Evolutionary conservation across 2,797 vertebrate genomes (phyloP).

Genomic region (Podarcis lilfordi): DNA sequence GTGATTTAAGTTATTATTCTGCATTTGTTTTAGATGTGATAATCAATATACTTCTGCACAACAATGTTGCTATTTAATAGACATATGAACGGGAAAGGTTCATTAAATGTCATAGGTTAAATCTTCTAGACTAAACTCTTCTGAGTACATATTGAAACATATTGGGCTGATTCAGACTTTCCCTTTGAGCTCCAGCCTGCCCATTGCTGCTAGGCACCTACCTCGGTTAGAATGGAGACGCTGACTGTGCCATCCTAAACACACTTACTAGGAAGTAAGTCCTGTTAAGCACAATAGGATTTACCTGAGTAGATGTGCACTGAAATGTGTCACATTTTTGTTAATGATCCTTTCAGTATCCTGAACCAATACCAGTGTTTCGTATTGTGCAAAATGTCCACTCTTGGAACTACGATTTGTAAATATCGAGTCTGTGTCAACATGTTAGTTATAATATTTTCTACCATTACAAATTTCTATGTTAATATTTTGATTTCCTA

Average conservation of each 20-base stretch:
- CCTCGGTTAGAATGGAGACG: not conserved
- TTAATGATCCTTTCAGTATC: not conserved
- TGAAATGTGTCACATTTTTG: no score
- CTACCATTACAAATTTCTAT: not conserved
- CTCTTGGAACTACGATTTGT: not conserved
- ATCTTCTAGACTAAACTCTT: not conserved
- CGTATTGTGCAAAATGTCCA: not conserved
- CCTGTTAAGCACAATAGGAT: no score
- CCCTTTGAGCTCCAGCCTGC: not conserved
- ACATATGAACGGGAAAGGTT: not conserved
- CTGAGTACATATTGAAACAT: not conserved
- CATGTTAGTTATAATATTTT: not conserved
- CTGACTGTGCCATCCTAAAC: not conserved
- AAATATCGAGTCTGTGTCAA: not conserved
- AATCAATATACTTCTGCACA: not conserved
- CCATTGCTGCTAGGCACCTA: not conserved
- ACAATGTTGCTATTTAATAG: not conserved
- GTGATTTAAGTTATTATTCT: not conserved
- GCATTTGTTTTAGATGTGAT: not conserved
- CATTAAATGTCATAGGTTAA: not conserved
- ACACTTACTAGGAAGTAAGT: not conserved
- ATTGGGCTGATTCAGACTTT: not conserved
- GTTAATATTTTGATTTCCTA: not conserved
- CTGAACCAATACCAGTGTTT: not conserved
- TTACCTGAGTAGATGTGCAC: no score